Evolutionary conservation across 2,113 vertebrate genomes (phyloP), one percentile per base, ranked within the genome.

Genomic region (Silurus meridionalis): DNA sequence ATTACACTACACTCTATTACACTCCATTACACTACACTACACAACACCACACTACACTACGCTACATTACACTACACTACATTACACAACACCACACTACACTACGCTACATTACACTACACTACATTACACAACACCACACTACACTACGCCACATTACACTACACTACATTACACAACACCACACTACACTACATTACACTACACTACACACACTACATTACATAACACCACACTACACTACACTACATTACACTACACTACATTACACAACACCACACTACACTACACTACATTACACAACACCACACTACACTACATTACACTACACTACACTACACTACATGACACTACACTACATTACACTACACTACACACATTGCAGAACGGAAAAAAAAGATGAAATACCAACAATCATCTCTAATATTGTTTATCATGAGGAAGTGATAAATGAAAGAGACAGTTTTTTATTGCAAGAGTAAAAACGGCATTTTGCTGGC

Each of bases 351-450:
- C 37, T 37, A 37, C 1, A 37, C 37, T 37, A 37, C 37, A 37
- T 0, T 37, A 3, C 8, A 15, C 64, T 0, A 10, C 1, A 11
- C 0, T 25, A 7, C 25, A 37, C 66, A 13, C 6, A 46, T 0
- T 1, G 25, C 14, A 69, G 37, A 37, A 69, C 17, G 63, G 4
- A 8, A 8, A 8, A 8, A 8, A 8, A 8, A 46, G 28, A 8
- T 9, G 8, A 4, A 71, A 46, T 19, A 46, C 19, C 15, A 7
- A 15, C 13, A 19, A 46, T 50, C 11, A 0, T 48, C 19, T 21
- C 7, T 21, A 48, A 72, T 72, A 72, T 72, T 72, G 19, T 17
- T 72, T 10, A 19, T 21, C 21, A 72, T 71, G 15, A 71, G 14
- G 48, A 19, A 3, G 46, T 72, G 8, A 46, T 50, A 48, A 48